Base-by-base conservation (phyloP, 2,888 invertebrate genomes). In the Xylophagus ater region DNA sequence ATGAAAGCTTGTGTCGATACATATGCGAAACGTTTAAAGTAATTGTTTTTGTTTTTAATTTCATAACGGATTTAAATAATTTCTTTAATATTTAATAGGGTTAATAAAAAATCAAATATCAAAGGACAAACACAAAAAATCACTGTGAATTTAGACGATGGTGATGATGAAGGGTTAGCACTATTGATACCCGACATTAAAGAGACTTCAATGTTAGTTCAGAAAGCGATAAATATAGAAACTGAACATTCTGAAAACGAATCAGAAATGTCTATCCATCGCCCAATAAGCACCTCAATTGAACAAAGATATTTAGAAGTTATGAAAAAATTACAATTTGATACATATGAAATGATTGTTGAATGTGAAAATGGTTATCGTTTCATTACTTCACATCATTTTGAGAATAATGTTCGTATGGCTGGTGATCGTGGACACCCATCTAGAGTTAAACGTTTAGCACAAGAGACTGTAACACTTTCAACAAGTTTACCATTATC, bases 1-100 rank as follows among this genome's bases (percentile, higher is more conserved):
- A 92, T 93, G 90, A 84, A 82, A 59, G 74, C 78, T 37, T 90
- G 90, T 61, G 90, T 93, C 45, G 88, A 92, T 65, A 89, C 87
- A 1, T 93, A 93, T 60, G 83, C 88, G 20, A 82, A 79, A 51
- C 81, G 87, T 53, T 74, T 89, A 38, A 81, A 80, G 80, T 82
- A 59, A 66, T 65, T 60, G 37, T 30, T 31, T 37, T 20, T 20
- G 25, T 28, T 29, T 21, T 18, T 29, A 12, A 19, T 12, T 25
- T 26, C 15, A 19, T 21, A 26, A 8, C 2, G 10, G 1, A 28
- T 30, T 7, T 19, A 23, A 28, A 3, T 8, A 15, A 14, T 18
- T 31, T 34, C n/a, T 24, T n/a, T 4, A 21, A 33, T 37, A 23
- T 13, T 17, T 8, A 64, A 28, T 62, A 76, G 76, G 53, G 71